Evolutionary conservation across 1,140 invertebrate species (phyloP), one percentile per base, ranked within the genome.

Genomic region (Drosophila funebris): DNA sequence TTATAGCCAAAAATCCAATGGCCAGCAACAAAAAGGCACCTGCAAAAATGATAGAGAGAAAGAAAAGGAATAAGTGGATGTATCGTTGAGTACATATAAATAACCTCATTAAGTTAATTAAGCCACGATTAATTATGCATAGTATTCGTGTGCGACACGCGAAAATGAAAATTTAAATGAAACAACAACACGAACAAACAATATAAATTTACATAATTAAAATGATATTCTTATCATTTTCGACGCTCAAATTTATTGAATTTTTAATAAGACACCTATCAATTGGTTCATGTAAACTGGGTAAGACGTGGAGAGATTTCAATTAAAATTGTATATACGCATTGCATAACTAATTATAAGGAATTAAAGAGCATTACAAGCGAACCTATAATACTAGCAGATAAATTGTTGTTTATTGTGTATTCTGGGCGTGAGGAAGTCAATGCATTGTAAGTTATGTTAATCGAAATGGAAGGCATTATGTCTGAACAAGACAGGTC

Each of bases 11-110:
- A 60, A 96, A 92, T 1, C 95, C 95, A 48, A 95, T 80, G 63
- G 94, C 92, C 81, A 96, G 93, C 46, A 95, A 89, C 11, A 94
- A 92, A 78, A 96, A 94, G 33, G 95, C 93, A 92, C 94, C 95
- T 96, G 93, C 13, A 93, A 94, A 90, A 90, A 91, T 76, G 18
- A 82, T 52, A 82, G 7, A 58, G 13, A 61, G 18, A 31, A 3
- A 44, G 13, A 60, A 31, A 31, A 16, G 16, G 22, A 54, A 61
- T 27, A 48, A 44, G 37, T 56, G 16, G 48, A 18, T 41, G 31
- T 31, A 29, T 18, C 71, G 22, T 48, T 46, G 39, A 67, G 60
- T 72, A 78, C 76, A 78, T 78, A 78, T 71, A 78, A 78, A 78
- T 76, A 66, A 54, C 50, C 67, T 78, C 76, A 78, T 78, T 78